A percentile compares a stretch with the other conserved stretches of the same genome.
phyloP scores from a whole-genome alignment of 2,888 invertebrate genomes.

The Tridacna crocea region DNA sequence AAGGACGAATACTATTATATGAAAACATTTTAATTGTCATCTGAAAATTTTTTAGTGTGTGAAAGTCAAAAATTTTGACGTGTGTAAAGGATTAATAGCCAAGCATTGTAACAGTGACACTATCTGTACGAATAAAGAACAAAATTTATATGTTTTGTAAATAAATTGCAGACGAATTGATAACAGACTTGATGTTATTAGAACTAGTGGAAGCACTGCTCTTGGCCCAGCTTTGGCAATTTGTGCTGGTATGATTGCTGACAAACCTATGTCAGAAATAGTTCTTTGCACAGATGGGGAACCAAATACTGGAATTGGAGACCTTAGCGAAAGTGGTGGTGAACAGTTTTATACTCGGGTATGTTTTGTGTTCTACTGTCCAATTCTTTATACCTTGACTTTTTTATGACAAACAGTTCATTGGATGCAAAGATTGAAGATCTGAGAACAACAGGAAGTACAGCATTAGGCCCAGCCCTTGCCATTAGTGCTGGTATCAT shows the following conservation, averaged over 20 bases:
- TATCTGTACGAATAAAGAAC: too few relatives aligned
- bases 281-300: conserved; percentile 80
- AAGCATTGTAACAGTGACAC: too few relatives aligned
- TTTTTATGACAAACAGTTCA: conserved; percentile 47
- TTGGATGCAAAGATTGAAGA: conserved; percentile 60
- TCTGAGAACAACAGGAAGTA: conserved; percentile 67
- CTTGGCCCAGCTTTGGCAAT: conserved; percentile 79
- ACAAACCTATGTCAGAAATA: conserved; percentile 73
- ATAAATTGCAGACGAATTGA: conserved; percentile 38
- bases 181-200: conserved; percentile 38
- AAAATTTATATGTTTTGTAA: neutral
- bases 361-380: neutral
- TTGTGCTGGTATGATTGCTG: conserved; percentile 73
- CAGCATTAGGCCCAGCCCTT: conserved; percentile 80
- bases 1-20: too few relatives aligned
- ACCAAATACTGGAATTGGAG: conserved; percentile 78
- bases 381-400: too few relatives aligned
- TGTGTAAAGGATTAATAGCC: too few relatives aligned
- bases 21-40: too few relatives aligned
- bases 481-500: conserved; percentile 75
- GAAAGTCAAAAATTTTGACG: too few relatives aligned
- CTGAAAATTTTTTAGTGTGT: too few relatives aligned
- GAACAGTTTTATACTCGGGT: conserved; percentile 54
- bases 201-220: conserved; percentile 73
- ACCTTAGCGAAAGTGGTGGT: conserved; percentile 28